Percentiles rank a stretch among this genome's conserved stretches.
Conservation (phyloP, 2,113 vertebrate species). For the Mirounga angustirostris region DNA sequence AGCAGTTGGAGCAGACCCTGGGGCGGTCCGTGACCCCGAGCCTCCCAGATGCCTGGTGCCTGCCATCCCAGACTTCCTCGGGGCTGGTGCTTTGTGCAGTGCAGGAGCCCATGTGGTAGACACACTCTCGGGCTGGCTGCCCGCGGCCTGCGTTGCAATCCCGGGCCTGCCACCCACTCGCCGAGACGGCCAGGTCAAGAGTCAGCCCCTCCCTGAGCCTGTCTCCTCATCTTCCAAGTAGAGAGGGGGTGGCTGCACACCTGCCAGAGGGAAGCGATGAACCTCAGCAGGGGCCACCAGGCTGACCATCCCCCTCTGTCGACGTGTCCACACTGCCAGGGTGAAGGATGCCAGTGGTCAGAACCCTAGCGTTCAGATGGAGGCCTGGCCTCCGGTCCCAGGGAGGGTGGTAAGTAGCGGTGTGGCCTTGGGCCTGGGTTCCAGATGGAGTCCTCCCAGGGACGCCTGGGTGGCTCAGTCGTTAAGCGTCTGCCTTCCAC, state of each 20-base stretch:
- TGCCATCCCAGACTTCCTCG: too few relatives aligned
- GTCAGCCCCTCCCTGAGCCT: not conserved
- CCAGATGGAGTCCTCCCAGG: not conserved
- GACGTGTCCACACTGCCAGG: rapidly evolving
- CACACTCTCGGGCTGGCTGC: rapidly evolving
- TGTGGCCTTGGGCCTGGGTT: not conserved
- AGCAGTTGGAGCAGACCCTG: not conserved
- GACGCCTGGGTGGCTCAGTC: not conserved
- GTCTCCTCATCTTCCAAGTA: not conserved
- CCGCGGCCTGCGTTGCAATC: not conserved
- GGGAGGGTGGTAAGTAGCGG: rapidly evolving
- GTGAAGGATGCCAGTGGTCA: rapidly evolving
- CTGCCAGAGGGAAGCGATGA: not conserved
- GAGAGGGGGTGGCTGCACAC: not conserved
- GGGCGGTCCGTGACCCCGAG: not conserved
- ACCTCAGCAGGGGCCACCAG: rapidly evolving
- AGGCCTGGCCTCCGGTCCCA: not conserved
- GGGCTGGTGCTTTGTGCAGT: rapidly evolving
- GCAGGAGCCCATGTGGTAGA: not conserved
- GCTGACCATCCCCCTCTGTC: rapidly evolving
- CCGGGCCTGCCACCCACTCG: not conserved
- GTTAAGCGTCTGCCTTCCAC: not conserved
- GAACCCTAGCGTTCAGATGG: rapidly evolving
- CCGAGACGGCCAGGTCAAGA: not conserved
- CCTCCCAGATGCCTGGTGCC: slow-evolving; percentile 62